Evolutionary conservation across 2,113 vertebrate genomes (phyloP).

Genomic region (Danionella cerebrum): DNA sequence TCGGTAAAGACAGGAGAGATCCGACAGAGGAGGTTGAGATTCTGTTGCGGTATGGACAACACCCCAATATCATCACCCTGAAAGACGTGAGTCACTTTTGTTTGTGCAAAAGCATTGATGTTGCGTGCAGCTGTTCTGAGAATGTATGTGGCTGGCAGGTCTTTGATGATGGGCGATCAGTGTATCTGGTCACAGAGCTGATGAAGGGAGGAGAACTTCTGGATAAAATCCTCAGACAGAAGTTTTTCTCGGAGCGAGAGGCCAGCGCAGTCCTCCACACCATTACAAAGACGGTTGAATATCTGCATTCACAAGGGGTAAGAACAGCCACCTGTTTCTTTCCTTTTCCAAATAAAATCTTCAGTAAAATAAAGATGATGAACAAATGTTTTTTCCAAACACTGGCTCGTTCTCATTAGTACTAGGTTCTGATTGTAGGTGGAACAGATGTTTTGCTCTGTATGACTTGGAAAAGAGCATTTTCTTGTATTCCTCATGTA

Average conservation of each 20-base stretch:
- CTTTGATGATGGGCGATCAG: conserved; percentile 73
- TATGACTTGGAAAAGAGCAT: no score
- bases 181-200: conserved; percentile 77
- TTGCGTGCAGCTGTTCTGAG: background rate
- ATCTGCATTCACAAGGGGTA: conserved; percentile 79
- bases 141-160: conserved; percentile 53
- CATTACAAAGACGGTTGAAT: conserved; percentile 58
- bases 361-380: no score
- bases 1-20: conserved; percentile 75
- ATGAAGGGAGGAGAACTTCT: conserved; percentile 83
- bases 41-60: conserved; percentile 77
- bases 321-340: conserved; percentile 53
- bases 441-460: no score
- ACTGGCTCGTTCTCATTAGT: no score
- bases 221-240: conserved; percentile 76
- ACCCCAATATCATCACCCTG: conserved; percentile 56
- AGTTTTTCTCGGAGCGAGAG: conserved; percentile 78
- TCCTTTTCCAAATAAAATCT: no score
- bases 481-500: no score
- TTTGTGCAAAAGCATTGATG: background rate
- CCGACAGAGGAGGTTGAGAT: conserved; percentile 85
- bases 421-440: no score
- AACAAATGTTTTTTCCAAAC: no score
- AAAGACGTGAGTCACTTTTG: conserved; percentile 43
- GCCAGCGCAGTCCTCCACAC: conserved; percentile 76